Evolutionary conservation across 2,797 vertebrate species (phyloP).

Genomic region (Limosa lapponica): DNA sequence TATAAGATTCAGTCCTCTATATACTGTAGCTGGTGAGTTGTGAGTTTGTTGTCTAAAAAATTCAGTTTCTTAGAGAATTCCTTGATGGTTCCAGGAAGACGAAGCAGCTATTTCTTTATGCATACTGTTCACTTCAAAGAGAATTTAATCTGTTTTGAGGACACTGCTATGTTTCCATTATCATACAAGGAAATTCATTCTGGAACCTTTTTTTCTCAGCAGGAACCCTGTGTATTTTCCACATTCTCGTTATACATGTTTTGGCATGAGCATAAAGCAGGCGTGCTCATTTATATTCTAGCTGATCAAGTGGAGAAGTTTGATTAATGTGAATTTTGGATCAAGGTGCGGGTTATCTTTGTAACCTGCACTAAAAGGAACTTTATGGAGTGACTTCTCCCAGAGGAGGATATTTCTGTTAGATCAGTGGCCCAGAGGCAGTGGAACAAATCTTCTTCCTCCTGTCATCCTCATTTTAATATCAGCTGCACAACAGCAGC

Average conservation of each 20-base stretch:
- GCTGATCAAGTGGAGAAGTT: conserved; percentile 31
- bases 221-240: conserved; percentile 14
- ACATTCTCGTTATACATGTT: conserved; percentile 7
- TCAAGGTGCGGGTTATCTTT: conserved; percentile 27
- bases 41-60: neutral
- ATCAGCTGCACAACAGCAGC: conserved; percentile 43
- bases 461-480: conserved; percentile 26
- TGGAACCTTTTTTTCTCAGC: conserved; percentile 42
- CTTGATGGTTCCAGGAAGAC: neutral
- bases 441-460: conserved; percentile 19
- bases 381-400: conserved; percentile 4
- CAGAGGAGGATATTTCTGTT: conserved; percentile 14
- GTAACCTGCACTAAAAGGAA: conserved; percentile 34
- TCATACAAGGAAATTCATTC: conserved; percentile 35
- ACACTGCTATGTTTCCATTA: conserved; percentile 20
- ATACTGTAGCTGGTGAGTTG: neutral
- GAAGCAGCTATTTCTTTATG: conserved; percentile 30
- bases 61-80: conserved; percentile 1
- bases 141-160: conserved; percentile 46
- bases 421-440: conserved; percentile 40
- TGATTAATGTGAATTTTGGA: conserved; percentile 46
- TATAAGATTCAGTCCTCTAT: neutral
- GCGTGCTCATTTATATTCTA: conserved; percentile 3
- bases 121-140: conserved; percentile 45
- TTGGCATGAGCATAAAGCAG: conserved; percentile 41